Evolutionary conservation across 2,113 vertebrate genomes (phyloP), one percentile per base, ranked within the genome.

Genomic region (Amphiprion ocellaris): DNA sequence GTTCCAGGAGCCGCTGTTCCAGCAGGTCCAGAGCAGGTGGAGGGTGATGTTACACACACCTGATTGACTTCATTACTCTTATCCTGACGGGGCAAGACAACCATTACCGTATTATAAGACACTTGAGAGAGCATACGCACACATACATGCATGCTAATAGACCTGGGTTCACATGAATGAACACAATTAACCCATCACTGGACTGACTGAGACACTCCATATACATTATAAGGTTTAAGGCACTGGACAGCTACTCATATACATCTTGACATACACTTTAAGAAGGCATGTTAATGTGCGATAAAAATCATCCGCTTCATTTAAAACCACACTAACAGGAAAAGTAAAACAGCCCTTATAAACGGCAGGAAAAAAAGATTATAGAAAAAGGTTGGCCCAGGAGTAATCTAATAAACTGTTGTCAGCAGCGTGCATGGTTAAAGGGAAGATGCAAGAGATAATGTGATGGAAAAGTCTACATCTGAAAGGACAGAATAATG

Each of bases 21-120:
- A 17, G 87, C 90, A 92, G 69, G 90, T 75, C 79, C 15, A 7
- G 49, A 90, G 84, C 90, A 91, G 89, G 87, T 91, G 88, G 63
- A 82, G 50, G 62, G 63, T 60, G 82, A 53, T 67, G 77, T 92
- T 70, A 84, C 39, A 69, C 77, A 83, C 90, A 92, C 81, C 84
- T 92, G 77, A 88, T 53, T 85, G 81, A 85, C 30, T 76, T 82
- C 81, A 90, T 90, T 87, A 83, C 74, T 54, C 46, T 67, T 77
- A 84, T 72, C 54, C 78, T 87, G 73, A 82, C 21, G 1, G 56
- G 60, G 44, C 66, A 47, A 65, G n/a, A 17, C 24, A 89, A 73
- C 62, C 69, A 87, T 89, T 83, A 80, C 2, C 73, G 16, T 77
- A 85, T 66, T 72, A 88, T 47, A 33, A 62, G 21, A 85, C 87